Percentiles rank a stretch among this genome's conserved stretches.
Evolutionary conservation across 2,888 invertebrate genomes (phyloP).

Genomic region (Temnothorax ravouxi): DNA sequence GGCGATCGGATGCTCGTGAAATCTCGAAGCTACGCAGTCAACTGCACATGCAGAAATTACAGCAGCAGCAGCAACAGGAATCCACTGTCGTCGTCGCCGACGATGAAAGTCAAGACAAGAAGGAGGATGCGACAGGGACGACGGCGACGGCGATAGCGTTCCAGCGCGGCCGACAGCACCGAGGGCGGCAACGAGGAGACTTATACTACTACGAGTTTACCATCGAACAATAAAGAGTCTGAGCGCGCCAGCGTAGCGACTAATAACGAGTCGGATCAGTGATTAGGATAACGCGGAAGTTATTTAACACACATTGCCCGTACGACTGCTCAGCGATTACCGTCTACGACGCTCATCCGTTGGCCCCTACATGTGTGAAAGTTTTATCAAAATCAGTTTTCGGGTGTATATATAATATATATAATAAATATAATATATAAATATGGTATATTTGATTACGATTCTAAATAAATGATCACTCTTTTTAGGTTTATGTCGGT

Average conservation of each 20-base stretch:
- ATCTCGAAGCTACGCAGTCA: conserved; percentile 80
- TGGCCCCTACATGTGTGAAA: too few relatives aligned
- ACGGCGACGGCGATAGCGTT: conserved; percentile 38
- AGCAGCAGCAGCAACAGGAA: conserved; percentile 57
- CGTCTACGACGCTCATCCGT: conserved; percentile 79
- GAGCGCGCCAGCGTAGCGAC: conserved; percentile 74
- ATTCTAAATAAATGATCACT: conserved; percentile 82
- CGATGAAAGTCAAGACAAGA: conserved; percentile 62
- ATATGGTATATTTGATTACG: conserved; percentile 60
- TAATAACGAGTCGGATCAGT: conserved; percentile 79
- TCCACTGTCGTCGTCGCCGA: conserved; percentile 22
- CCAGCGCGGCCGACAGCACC: conserved; percentile 82
- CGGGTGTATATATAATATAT: conserved; percentile 13
- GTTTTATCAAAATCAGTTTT: too few relatives aligned
- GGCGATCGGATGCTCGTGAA: conserved; percentile 79
- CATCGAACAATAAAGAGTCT: conserved; percentile 76
- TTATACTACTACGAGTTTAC: conserved; percentile 66
- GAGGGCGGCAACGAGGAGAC: conserved; percentile 79
- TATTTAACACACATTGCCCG: conserved; percentile 67
- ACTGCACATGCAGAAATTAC: conserved; percentile 76
- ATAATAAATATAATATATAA: too few relatives aligned
- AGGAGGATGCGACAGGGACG: conserved; percentile 64
- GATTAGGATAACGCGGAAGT: conserved; percentile 69
- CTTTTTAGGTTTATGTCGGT: conserved; percentile 84
- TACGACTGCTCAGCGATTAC: conserved; percentile 79